Evolutionary conservation across 2,113 vertebrate species (phyloP).

Genomic region (Pelmatolapia mariae): DNA sequence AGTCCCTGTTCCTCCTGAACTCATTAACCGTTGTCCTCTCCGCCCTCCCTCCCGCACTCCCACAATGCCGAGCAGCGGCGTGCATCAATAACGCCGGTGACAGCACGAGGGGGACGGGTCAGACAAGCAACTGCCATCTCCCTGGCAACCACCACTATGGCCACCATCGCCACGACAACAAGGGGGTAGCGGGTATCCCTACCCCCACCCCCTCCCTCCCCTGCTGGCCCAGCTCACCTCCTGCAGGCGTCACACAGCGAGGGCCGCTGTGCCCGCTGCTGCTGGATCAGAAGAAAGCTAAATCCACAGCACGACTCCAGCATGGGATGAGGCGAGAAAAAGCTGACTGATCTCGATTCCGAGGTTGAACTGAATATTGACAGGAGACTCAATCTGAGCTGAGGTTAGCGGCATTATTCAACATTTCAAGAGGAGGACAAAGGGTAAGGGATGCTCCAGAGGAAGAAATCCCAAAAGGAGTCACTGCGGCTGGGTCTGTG

Average conservation of each 20-base stretch:
- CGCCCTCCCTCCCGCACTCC: constrained; percentile 61
- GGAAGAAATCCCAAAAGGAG: background rate
- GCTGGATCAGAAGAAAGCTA: constrained; percentile 60
- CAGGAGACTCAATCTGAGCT: constrained; percentile 24
- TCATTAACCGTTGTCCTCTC: constrained; percentile 70
- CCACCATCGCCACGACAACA: constrained; percentile 70
- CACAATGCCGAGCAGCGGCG: constrained; percentile 65
- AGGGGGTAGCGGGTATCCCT: constrained; percentile 29
- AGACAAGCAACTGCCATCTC: constrained; percentile 69
- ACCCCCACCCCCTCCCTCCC: constrained; percentile 26
- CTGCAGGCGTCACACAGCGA: constrained; percentile 45
- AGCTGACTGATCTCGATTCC: constrained; percentile 55
- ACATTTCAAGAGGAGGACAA: constrained; percentile 14
- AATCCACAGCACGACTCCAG: constrained; percentile 57
- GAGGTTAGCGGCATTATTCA: constrained; percentile 22
- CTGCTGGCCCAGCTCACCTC: constrained; percentile 46
- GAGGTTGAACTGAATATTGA: constrained; percentile 50
- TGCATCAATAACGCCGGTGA: constrained; percentile 71
- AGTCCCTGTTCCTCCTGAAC: constrained; percentile 66
- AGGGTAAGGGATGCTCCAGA: background rate
- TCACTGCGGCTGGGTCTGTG: background rate
- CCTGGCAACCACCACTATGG: constrained; percentile 62
- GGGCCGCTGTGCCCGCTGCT: constrained; percentile 51
- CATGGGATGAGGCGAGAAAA: constrained; percentile 40
- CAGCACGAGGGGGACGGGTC: constrained; percentile 68